These are phyloP conservation scores for Erebia epiphron DNA, from an alignment of 2,888 invertebrate species.

Conservation along the genomic window DNA sequence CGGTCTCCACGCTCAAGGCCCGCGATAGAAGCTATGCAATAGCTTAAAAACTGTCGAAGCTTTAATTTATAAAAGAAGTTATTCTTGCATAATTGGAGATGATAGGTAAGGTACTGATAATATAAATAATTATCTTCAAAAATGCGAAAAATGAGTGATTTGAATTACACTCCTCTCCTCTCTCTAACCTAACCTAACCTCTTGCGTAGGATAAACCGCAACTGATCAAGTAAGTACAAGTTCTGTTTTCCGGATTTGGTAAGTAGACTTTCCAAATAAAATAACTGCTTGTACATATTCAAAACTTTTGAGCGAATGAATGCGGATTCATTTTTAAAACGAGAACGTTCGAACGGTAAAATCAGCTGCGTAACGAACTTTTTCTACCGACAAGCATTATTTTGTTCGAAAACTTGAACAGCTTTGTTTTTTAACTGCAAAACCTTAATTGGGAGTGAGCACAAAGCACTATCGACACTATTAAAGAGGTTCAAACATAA, in stretches of 20 bases:
- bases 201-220: neutral
- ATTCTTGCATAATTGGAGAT: neutral
- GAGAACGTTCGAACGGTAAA: conserved; percentile 2
- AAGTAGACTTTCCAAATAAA: neutral
- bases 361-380: neutral
- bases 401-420: conserved; percentile 18
- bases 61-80: too few species aligned
- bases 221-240: too few species aligned
- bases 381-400: conserved; percentile 12
- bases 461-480: conserved; percentile 40
- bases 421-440: conserved; percentile 33
- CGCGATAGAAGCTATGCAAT: too few species aligned
- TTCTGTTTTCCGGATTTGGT: neutral
- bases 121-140: too few species aligned
- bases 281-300: neutral
- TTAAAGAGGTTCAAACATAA: conserved; percentile 39
- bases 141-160: neutral
- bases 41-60: too few species aligned
- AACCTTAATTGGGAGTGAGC: conserved; percentile 43
- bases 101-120: neutral
- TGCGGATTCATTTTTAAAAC: conserved; percentile 11
- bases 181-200: too few species aligned
- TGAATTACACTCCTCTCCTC: neutral
- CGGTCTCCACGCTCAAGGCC: too few species aligned
- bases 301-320: conserved; percentile 20